These are phyloP conservation scores for Omphaloscelis lunosa DNA, from an alignment of 2,888 invertebrate species.

Conservation along the genomic window DNA sequence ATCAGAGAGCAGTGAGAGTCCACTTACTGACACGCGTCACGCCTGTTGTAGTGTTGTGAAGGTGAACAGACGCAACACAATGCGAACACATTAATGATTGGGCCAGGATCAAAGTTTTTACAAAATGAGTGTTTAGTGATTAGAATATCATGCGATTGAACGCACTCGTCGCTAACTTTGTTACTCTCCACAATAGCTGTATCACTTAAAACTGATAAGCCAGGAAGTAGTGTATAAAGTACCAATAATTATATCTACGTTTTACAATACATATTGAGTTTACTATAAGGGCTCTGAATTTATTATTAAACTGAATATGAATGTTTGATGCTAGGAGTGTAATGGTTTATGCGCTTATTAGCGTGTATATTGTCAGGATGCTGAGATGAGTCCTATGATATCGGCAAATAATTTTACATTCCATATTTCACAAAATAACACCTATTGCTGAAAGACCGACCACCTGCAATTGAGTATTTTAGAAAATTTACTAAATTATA, in stretches of 20 bases:
- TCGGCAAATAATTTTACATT: slow-evolving; percentile 69
- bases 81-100: slow-evolving; percentile 34
- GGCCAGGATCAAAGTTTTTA: slow-evolving; percentile 40
- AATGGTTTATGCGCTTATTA: slow-evolving; percentile 48
- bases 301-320: slow-evolving; percentile 52
- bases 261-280: slow-evolving; percentile 54
- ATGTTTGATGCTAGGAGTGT: slow-evolving; percentile 49
- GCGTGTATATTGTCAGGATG: slow-evolving; percentile 54
- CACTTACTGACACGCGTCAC: slow-evolving; percentile 31
- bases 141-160: slow-evolving; percentile 50
- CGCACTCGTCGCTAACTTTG: slow-evolving; percentile 60
- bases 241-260: slow-evolving; percentile 56
- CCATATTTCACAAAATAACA: slow-evolving; percentile 67
- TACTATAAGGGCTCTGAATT: slow-evolving; percentile 57
- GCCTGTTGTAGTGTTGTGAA: slow-evolving; percentile 13
- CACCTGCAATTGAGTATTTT: slow-evolving; percentile 63
- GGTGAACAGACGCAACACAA: slow-evolving; percentile 10
- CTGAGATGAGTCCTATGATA: slow-evolving; percentile 50
- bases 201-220: slow-evolving; percentile 55
- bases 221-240: slow-evolving; percentile 58
- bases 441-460: slow-evolving; percentile 67
- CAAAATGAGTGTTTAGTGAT: slow-evolving; percentile 56
- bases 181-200: slow-evolving; percentile 71
- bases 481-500: slow-evolving; percentile 62
- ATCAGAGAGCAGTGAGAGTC: slow-evolving; percentile 61